Base-by-base conservation (phyloP, 2,888 invertebrate species). In the Eupithecia abbreviata region DNA sequence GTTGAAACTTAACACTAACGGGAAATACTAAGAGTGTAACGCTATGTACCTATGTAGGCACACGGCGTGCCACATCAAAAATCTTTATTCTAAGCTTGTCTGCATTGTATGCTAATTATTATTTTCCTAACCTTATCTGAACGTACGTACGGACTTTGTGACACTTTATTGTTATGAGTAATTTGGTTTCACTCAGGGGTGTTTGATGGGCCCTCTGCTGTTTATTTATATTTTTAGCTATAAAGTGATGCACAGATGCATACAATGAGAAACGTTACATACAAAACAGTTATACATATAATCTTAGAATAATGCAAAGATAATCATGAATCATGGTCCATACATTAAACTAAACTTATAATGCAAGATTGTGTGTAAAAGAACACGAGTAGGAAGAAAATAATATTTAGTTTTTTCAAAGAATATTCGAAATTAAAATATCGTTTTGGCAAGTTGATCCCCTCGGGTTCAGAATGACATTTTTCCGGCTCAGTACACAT, bases 81-180 rank as follows among this genome's bases (percentile, higher is more conserved):
- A 75, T 76, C 74, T 77, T 78, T 75, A 75, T 71, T 71, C 47
- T 74, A 79, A 74, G 72, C 62, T 70, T 42, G 71, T 78, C 68
- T 72, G 77, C 73, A 80, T 82, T 82, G 82, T 82, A 80, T 82
- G 82, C 77, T 79, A 82, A 80, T 82, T 65, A 62, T 62, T 62
- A 12, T 62, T 51, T 75, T 73, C 72, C 76, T 75, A 77, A 66
- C 69, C 75, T 68, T 62, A 75, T 2, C 18, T 42, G 42, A 43
- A 30, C 41, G 47, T 30, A 10, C 18, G n/a, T n/a, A 41, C 58
- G 3, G 18, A 58, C 9, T 62, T 30, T 62, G 62, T 30, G 30
- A 62, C 10, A 58, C 18, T 58, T 18, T 58, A 30, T 62, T 30
- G 10, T 62, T 30, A 62, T 62, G 30, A 30, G 4, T 30, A 30